Evolutionary conservation across 1,140 invertebrate species (phyloP), one percentile per base, ranked within the genome.

Genomic region (Spodoptera frugiperda): DNA sequence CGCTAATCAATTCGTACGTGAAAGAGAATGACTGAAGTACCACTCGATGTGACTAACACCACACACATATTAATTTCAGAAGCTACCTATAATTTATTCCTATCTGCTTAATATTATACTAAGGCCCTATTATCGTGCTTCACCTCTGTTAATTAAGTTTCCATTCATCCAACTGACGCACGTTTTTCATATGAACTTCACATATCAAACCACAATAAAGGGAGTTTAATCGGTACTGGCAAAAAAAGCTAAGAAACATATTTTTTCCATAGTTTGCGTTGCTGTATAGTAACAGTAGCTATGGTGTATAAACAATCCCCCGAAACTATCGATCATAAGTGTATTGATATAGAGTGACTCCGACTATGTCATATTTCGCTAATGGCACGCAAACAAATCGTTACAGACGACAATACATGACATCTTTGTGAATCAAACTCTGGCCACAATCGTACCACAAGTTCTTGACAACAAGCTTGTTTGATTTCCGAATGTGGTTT

Each of bases 371-470:
- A 46, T 57, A 72, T 72, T 48, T 72, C 68, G 53, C 51, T 72
- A 72, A 72, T 57, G 68, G 68, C 57, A 5, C 33, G 14, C 68
- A 72, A 72, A 57, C 53, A 72, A 72, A 11, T 72, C 53, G 68
- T 72, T 55, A 57, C 57, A 57, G 10, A 46, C 63, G 49, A 67
- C 63, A 67, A 67, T 67, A n/a, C 3, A 67, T 48, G 46, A 21
- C 57, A 67, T 67, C 21, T 67, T 48, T 48, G 11, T 49, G 19
- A 21, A 11, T 4, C 11, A 17, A 46, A n/a, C 10, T 14, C 63
- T 9, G 11, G 17, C 46, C 12, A 67, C 61, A 14, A 21, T 48
- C 21, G 61, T 46, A 48, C 61, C 14, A 65, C 17, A 67, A 21
- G 15, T 17, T 21, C 44, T 67, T 67, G 63, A 48, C 33, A 17